Evolutionary conservation across 1,140 invertebrate genomes (phyloP), one percentile per base, ranked within the genome.

Genomic region (Kradibia gibbosae): DNA sequence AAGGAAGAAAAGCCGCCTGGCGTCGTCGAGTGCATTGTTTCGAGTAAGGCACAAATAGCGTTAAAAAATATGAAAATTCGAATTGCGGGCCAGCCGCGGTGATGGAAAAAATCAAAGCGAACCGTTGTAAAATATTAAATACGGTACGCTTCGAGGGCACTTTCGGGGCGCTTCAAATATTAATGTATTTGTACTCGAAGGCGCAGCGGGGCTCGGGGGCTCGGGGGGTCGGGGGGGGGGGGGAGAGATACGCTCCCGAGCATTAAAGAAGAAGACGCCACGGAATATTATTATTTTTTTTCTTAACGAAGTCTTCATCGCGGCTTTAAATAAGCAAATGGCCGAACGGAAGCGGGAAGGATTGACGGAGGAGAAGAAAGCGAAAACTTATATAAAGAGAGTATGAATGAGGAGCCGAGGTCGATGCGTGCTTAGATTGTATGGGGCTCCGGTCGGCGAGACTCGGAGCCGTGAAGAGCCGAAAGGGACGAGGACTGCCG

Each of bases 351-450:
- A 42, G 73, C 15, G 28, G 31, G 73, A 22, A n/a, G 28, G 67
- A 74, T 17, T 57, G 72, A 75, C 11, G 28, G 67, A 76, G 10
- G 3, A 39, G 71, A 75, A 42, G 77, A 78, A 80, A 74, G 1
- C 36, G 34, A 50, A 55, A 65, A 72, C 10, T 17, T 36, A 77
- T 62, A 60, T 48, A 65, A 22, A 77, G 75, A 45, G 1, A 42
- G 0, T 22, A 34, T 0, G n/a, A 13, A 48, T 3, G n/a, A 31
- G 45, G 70, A 17, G 17, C 39, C 15, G 22, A 39, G 5, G 45
- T 31, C 7, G n/a, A 28, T 70, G 75, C 39, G 57, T 77, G 75
- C 57, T 62, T 62, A 62, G 74, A 76, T 62, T 57, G 53, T 57
- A 76, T 45, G 74, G 74, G n/a, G 17, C 7, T 3, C 2, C 31